A percentile compares a stretch with the other conserved stretches of the same genome.
Evolutionary conservation across 2,113 vertebrate genomes (phyloP).

Genomic region (Ochotona curzoniae): DNA sequence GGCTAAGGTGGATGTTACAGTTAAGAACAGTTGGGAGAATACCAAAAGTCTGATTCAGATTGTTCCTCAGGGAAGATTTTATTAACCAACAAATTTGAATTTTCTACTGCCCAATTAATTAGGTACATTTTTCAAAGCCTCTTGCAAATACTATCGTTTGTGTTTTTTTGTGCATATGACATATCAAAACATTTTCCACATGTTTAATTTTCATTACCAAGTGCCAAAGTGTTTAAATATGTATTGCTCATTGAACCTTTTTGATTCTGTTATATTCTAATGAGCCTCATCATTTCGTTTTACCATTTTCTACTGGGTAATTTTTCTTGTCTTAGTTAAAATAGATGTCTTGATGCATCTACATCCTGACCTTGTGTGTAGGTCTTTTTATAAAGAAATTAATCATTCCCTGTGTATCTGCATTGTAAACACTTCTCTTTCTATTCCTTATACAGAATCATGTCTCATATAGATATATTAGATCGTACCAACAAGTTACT

Average conservation of each 20-base stretch:
- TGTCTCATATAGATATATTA: background rate
- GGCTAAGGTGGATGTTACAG: background rate
- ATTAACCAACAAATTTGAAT: background rate
- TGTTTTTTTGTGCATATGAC: background rate
- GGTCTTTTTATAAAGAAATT: background rate
- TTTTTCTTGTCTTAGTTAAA: background rate
- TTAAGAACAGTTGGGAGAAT: background rate
- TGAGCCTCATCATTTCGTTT: background rate
- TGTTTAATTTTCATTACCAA: conserved; percentile 39
- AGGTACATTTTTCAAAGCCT: background rate
- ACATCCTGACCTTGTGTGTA: background rate
- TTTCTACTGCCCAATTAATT: background rate
- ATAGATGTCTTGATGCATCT: background rate
- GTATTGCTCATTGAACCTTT: background rate
- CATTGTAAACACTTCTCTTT: background rate
- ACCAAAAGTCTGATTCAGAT: background rate
- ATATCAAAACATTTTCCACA: background rate
- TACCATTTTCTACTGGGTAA: background rate
- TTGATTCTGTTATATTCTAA: background rate
- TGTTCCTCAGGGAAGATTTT: background rate
- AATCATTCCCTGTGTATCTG: background rate
- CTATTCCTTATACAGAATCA: background rate
- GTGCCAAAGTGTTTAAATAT: background rate
- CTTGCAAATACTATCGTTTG: background rate
- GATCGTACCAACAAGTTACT: background rate